These are phyloP conservation scores for Otus scops DNA, from an alignment of 2,797 vertebrate species.

Conservation along the genomic window DNA sequence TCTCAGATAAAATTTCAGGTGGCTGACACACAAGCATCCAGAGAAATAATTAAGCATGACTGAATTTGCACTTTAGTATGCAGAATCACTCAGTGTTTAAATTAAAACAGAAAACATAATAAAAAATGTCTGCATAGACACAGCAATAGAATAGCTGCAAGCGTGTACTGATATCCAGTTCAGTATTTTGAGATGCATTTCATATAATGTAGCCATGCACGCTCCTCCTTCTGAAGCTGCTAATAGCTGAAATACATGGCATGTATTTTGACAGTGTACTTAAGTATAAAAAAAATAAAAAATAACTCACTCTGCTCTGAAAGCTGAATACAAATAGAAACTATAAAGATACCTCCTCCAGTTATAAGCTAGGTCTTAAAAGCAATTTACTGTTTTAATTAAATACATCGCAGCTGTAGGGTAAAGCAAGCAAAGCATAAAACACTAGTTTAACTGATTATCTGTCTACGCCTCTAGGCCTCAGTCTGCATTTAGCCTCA, in stretches of 20 bases:
- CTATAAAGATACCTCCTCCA: neutral
- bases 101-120: neutral
- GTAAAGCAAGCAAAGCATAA: neutral
- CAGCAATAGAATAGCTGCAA: neutral
- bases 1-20: neutral
- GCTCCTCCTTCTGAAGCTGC: neutral
- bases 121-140: neutral
- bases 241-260: neutral
- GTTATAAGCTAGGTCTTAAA: neutral
- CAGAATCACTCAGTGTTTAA: neutral
- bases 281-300: neutral
- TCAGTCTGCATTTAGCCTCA: neutral
- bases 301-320: neutral
- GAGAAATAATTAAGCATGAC: neutral
- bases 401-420: neutral
- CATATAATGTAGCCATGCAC: neutral
- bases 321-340: neutral
- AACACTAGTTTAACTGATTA: neutral
- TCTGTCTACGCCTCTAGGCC: neutral
- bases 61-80: neutral
- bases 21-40: neutral
- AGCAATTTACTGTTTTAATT: conserved; percentile 41
- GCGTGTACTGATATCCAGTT: neutral
- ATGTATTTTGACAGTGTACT: neutral
- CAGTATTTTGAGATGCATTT: neutral